Conservation (phyloP, 2,113 vertebrate genomes). For the Syngnathoides biaculeatus region DNA sequence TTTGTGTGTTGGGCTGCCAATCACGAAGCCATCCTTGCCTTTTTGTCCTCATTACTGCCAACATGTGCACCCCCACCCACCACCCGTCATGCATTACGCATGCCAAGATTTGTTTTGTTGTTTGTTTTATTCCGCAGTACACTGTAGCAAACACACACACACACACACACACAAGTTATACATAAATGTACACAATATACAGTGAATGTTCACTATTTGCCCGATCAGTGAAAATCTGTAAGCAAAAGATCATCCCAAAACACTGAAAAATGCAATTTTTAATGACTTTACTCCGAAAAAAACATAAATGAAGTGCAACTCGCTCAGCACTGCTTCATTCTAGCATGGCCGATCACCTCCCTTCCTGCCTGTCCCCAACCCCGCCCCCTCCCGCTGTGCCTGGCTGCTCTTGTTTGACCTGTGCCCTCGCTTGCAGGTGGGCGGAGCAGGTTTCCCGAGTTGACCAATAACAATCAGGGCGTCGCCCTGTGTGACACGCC, state of each 20-base stretch:
- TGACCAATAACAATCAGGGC: conserved; percentile 99
- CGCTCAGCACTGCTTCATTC: conserved; percentile 17
- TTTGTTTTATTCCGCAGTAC: background rate
- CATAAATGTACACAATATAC: too few relatives aligned
- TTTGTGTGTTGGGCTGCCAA: conserved; percentile 47
- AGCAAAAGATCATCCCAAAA: too few relatives aligned
- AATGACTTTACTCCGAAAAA: background rate
- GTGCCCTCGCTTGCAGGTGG: conserved; percentile 82
- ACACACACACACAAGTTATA: conserved; percentile 1
- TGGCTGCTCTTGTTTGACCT: conserved; percentile 79
- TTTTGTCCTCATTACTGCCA: conserved; percentile 18
- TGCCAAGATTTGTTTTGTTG: background rate
- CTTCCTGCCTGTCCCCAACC: conserved; percentile 16
- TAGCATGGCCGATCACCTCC: conserved; percentile 41
- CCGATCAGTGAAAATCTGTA: too few relatives aligned
- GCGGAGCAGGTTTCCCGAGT: conserved; percentile 87
- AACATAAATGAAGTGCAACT: background rate
- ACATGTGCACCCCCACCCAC: conserved; percentile 13
- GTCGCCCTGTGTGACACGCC: conserved; percentile 82
- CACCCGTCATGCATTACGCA: background rate
- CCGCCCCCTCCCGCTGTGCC: conserved; percentile 58
- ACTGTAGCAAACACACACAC: conserved; percentile 8
- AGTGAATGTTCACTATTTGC: too few relatives aligned
- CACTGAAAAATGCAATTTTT: too few relatives aligned
- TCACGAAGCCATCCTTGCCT: conserved; percentile 38